Percentiles rank a stretch among this genome's conserved stretches.
phyloP scores from a whole-genome alignment of 2,888 invertebrate genomes.

The Lasius fuliginosus region DNA sequence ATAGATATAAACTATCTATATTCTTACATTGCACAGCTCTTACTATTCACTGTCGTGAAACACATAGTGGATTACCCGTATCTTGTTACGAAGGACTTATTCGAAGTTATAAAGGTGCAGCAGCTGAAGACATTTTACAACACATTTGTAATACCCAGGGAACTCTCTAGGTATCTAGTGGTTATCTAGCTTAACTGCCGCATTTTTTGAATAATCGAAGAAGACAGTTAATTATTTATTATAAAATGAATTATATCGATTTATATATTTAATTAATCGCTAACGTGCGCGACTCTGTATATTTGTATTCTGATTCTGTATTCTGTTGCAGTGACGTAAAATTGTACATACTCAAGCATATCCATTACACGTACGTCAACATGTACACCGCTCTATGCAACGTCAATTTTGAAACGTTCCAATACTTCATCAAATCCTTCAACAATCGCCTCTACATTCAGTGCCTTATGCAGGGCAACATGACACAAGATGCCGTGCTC shows the following conservation, averaged over 20 bases:
- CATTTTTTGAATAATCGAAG: background rate
- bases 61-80: conserved; percentile 89
- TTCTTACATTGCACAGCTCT: conserved; percentile 86
- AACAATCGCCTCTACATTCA: conserved; percentile 90
- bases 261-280: background rate
- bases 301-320: background rate
- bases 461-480: conserved; percentile 93
- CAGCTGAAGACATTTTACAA: conserved; percentile 91
- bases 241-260: background rate
- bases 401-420: conserved; percentile 89
- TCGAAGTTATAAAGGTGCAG: conserved; percentile 92
- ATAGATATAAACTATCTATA: conserved; percentile 13
- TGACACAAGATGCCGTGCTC: conserved; percentile 89
- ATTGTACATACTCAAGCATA: conserved; percentile 89
- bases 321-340: conserved; percentile 89
- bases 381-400: conserved; percentile 88
- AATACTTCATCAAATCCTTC: conserved; percentile 88
- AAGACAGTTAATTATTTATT: background rate
- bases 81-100: conserved; percentile 88
- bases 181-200: background rate
- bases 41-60: conserved; percentile 91
- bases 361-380: conserved; percentile 90
- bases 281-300: too few species aligned
- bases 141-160: conserved; percentile 91
- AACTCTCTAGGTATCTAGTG: conserved; percentile 89